Conservation (phyloP, 2,888 invertebrate genomes). For the Sphinx pinastri region DNA sequence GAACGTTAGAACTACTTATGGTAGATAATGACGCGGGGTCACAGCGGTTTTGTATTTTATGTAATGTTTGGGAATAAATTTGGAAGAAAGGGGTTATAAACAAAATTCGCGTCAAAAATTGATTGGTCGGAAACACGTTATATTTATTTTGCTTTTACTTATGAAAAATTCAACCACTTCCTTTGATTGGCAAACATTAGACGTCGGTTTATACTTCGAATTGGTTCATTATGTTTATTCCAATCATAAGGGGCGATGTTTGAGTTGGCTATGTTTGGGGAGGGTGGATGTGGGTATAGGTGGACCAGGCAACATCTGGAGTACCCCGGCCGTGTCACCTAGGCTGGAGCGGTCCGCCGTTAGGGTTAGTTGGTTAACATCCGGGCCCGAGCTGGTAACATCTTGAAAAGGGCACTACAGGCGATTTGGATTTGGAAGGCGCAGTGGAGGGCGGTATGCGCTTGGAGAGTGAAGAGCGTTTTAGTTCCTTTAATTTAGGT, state of each 20-base stretch:
- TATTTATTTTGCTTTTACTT: no score
- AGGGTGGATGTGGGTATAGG: conserved; percentile 11
- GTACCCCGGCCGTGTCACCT: background rate
- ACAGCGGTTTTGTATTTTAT: background rate
- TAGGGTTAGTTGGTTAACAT: conserved; percentile 8
- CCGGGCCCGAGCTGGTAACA: background rate
- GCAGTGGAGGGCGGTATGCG: background rate
- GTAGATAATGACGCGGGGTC: background rate
- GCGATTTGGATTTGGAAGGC: background rate
- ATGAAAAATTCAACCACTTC: no score
- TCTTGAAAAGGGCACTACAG: background rate
- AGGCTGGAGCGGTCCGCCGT: background rate
- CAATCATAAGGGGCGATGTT: background rate
- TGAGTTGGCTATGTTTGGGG: background rate
- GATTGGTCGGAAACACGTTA: no score
- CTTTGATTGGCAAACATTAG: background rate
- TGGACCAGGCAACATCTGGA: conserved; percentile 18
- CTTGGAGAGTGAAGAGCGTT: background rate
- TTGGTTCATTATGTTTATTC: background rate
- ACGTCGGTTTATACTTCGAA: background rate
- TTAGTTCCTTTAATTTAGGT: background rate
- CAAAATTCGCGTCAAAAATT: no score
- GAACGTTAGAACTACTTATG: background rate
- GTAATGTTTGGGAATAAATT: background rate
- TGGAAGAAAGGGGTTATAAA: no score